Evolutionary conservation across 1,140 invertebrate species (phyloP), one percentile per base, ranked within the genome.

Genomic region (Cherax destructor): DNA sequence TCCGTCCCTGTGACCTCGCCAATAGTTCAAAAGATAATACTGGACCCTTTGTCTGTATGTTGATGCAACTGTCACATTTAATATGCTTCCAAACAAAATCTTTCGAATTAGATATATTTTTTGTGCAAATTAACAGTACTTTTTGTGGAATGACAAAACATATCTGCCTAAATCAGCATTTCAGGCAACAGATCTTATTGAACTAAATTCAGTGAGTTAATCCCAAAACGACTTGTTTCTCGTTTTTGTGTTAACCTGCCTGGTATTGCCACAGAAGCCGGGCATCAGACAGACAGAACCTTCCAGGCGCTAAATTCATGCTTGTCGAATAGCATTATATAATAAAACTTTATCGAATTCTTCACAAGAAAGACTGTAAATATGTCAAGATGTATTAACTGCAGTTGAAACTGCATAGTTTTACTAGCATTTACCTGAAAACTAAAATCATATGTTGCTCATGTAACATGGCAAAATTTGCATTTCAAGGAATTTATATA

Each of bases 161-260:
- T 5, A 24, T 76, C 69, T 76, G 65, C 69, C 69, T 72, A n/a
- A 86, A 41, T 83, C 79, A 83, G 87, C 79, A 81, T 76, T 74
- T 72, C 49, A 89, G 87, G 79, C 87, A 89, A 89, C 83, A 80
- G 78, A 89, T 89, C 87, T 89, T 78, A n/a, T 74, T 81, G 87
- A 83, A 56, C 87, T n/a, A 83, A 41, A 41, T 18, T 52, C n/a
- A n/a, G 69, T 61, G 49, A 50, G 79, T 49, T 74, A 89, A 80
- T 61, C 41, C 11, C 6, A 24, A 74, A 89, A 72, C 56, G 79
- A 83, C 86, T 50, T 11, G 47, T 13, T 52, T n/a, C 65, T 83
- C 24, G 87, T 21, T 89, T 81, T 41, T 74, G 10, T 76, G 87
- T 79, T 89, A 74, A 9, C 79, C 49, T 41, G 79, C 69, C 24